Evolutionary conservation across 2,888 invertebrate species (phyloP).

Genomic region (Steromphala cineraria): DNA sequence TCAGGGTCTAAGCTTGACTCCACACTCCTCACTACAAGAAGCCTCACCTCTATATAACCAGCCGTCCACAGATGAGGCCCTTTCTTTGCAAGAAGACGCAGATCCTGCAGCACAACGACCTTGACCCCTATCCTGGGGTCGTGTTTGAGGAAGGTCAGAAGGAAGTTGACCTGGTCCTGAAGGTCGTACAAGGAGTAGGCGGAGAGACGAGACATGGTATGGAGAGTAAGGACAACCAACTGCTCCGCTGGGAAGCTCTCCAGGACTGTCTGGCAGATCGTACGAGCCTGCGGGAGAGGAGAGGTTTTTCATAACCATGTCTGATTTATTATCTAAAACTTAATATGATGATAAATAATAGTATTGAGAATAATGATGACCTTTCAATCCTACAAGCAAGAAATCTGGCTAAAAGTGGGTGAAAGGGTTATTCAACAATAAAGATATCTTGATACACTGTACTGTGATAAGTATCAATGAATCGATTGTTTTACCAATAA

Average conservation of each 20-base stretch:
- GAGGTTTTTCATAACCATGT: too few species aligned
- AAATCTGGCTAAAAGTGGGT: too few species aligned
- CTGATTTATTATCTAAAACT: too few species aligned
- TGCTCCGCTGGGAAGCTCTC: slow-evolving; percentile 87
- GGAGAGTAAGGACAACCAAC: slow-evolving; percentile 88
- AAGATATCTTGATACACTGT: too few species aligned
- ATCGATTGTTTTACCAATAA: too few species aligned
- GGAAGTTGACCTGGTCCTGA: slow-evolving; percentile 85
- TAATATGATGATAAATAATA: too few species aligned
- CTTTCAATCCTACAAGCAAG: too few species aligned
- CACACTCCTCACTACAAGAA: not conserved
- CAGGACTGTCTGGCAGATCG: slow-evolving; percentile 84
- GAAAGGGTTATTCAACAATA: too few species aligned
- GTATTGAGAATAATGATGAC: too few species aligned
- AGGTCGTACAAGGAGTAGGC: slow-evolving; percentile 92
- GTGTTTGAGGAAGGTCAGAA: slow-evolving; percentile 82
- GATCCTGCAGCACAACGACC: slow-evolving; percentile 81
- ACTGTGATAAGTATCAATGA: too few species aligned
- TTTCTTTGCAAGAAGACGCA: slow-evolving; percentile 83
- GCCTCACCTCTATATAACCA: slow-evolving; percentile 75
- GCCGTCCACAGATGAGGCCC: slow-evolving; percentile 88
- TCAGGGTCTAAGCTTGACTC: too few species aligned
- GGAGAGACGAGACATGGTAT: slow-evolving; percentile 91
- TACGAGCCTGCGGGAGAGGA: slow-evolving; percentile 80
- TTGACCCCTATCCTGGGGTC: slow-evolving; percentile 85